Evolutionary conservation across 2,113 vertebrate species (phyloP).

Genomic region (Dromiciops gliroides): DNA sequence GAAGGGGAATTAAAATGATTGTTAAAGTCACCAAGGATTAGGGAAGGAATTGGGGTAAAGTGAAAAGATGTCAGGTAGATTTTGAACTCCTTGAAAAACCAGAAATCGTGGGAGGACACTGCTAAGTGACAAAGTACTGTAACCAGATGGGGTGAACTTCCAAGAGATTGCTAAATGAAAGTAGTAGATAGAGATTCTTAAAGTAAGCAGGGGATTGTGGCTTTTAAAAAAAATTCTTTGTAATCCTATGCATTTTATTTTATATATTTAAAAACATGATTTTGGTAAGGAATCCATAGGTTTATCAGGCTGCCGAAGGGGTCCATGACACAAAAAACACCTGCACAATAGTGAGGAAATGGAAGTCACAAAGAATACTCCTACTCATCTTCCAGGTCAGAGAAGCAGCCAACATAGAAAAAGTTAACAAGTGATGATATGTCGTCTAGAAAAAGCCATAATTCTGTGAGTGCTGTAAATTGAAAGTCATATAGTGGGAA

Average conservation of each 20-base stretch:
- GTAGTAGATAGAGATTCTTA: neutral
- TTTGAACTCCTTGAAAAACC: neutral
- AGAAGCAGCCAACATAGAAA: neutral
- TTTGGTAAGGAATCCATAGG: neutral
- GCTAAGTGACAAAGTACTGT: neutral
- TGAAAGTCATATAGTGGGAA: neutral
- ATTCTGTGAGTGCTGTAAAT: neutral
- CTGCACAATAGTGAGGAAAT: neutral
- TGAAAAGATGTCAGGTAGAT: neutral
- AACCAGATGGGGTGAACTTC: neutral
- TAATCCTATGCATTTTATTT: neutral
- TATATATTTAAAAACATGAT: neutral
- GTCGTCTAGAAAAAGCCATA: neutral
- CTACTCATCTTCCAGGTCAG: neutral
- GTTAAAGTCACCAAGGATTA: neutral
- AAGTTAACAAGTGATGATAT: neutral
- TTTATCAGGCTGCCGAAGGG: neutral
- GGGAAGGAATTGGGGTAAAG: neutral
- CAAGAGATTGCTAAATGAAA: neutral
- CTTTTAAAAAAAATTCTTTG: neutral
- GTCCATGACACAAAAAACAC: neutral
- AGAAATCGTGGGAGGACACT: neutral
- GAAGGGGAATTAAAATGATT: neutral
- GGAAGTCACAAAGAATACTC: neutral
- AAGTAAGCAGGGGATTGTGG: neutral